Percentiles rank a stretch among this genome's conserved stretches.
Conservation (phyloP, 2,888 invertebrate genomes). For the Metopia argyrocephala region DNA sequence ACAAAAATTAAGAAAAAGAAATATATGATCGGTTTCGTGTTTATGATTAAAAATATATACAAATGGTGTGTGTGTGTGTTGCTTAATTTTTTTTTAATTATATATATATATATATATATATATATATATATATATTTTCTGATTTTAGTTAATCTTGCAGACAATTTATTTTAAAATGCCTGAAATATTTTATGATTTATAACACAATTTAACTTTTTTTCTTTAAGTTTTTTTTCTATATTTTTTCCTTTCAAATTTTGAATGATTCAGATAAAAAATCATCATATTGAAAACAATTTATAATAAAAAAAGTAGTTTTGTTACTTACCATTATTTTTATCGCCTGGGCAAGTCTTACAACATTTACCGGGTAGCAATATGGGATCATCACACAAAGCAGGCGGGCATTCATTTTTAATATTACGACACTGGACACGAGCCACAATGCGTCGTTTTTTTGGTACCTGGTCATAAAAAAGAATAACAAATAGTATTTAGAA, state of each 20-base stretch:
- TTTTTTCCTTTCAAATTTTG: conserved; percentile 12
- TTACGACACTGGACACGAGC: conserved; percentile 94
- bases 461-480: conserved; percentile 82
- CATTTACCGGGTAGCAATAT: conserved; percentile 90
- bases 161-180: conserved; percentile 59
- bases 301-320: conserved; percentile 11
- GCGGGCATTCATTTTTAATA: conserved; percentile 94
- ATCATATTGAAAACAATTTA: background rate
- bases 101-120: background rate
- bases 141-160: conserved; percentile 52
- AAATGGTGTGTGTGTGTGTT: too few species aligned
- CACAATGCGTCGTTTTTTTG: conserved; percentile 91
- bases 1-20: conserved; percentile 7
- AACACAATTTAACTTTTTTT: conserved; percentile 40
- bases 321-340: conserved; percentile 85
- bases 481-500: background rate
- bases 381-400: conserved; percentile 91
- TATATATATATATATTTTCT: conserved; percentile 10
- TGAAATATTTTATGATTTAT: conserved; percentile 67
- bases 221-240: background rate
- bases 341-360: conserved; percentile 94
- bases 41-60: too few species aligned
- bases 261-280: conserved; percentile 56
- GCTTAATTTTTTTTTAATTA: background rate
- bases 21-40: background rate